Evolutionary conservation across 2,113 vertebrate species (phyloP).

Genomic region (Thunnus thynnus): DNA sequence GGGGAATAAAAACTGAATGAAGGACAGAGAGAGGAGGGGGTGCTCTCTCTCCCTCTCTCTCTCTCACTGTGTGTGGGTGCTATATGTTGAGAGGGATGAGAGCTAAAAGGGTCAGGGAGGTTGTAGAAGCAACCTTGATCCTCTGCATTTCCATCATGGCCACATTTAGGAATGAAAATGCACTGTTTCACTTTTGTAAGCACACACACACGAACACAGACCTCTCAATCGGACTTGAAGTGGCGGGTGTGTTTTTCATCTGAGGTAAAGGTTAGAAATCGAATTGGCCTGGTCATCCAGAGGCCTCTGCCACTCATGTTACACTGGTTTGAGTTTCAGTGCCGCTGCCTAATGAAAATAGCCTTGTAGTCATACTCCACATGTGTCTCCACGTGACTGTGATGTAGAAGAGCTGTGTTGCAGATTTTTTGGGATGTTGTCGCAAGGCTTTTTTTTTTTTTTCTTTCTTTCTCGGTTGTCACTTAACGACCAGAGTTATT

Average conservation of each 20-base stretch:
- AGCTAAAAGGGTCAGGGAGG: constrained; percentile 40
- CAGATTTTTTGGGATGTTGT: constrained; percentile 15
- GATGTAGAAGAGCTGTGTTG: background rate
- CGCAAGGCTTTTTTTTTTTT: background rate
- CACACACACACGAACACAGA: background rate
- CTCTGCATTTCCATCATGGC: constrained; percentile 46
- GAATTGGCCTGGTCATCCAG: constrained; percentile 50
- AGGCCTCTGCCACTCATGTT: constrained; percentile 70
- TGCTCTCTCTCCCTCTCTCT: background rate
- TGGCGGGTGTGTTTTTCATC: constrained; percentile 37
- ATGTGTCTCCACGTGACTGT: constrained; percentile 28
- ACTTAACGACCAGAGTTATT: constrained; percentile 29
- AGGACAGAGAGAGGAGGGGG: constrained; percentile 65
- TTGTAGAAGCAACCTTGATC: constrained; percentile 34
- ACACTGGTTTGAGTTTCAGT: constrained; percentile 76
- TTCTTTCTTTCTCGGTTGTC: background rate
- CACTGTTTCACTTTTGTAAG: background rate
- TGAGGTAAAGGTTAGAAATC: constrained; percentile 67
- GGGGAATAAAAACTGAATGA: constrained; percentile 65
- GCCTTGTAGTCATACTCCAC: constrained; percentile 53
- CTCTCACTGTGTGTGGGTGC: constrained; percentile 23
- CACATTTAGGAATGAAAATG: background rate
- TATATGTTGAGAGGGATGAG: constrained; percentile 52
- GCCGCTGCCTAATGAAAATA: constrained; percentile 71
- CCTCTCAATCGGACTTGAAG: constrained; percentile 7